Evolutionary conservation across 2,888 invertebrate species (phyloP).

Genomic region (Cepaea hortensis): DNA sequence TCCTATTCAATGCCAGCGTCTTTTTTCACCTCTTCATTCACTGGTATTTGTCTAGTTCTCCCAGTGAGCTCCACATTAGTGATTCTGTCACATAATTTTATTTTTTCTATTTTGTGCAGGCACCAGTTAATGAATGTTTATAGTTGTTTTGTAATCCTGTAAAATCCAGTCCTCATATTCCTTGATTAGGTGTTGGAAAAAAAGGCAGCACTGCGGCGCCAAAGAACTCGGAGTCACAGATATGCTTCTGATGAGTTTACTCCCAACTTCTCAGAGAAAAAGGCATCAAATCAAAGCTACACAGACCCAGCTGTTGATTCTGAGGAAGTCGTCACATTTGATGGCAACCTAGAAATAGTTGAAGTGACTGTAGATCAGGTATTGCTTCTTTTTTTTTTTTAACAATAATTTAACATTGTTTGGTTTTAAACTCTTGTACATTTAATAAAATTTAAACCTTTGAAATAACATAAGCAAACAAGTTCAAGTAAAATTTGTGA

Average conservation of each 20-base stretch:
- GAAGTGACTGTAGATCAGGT: constrained; percentile 54
- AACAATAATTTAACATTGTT: not conserved
- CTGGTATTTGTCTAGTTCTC: too few species aligned
- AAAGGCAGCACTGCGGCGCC: constrained; percentile 70
- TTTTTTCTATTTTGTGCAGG: too few species aligned
- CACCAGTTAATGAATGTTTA: too few species aligned
- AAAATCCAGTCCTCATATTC: not conserved
- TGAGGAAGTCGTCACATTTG: constrained; percentile 56
- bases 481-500: too few species aligned
- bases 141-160: too few species aligned
- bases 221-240: constrained; percentile 74
- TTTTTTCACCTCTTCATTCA: too few species aligned
- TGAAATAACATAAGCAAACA: not conserved
- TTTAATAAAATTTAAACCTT: not conserved
- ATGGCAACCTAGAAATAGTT: constrained; percentile 56
- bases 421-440: not conserved
- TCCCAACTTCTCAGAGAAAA: constrained; percentile 72
- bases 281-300: constrained; percentile 58
- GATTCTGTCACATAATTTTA: too few species aligned
- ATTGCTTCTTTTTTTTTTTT: not conserved
- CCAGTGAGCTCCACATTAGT: too few species aligned
- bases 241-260: constrained; percentile 76
- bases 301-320: constrained; percentile 48
- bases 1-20: too few species aligned
- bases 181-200: constrained; percentile 64